Evolutionary conservation across 2,888 invertebrate species (phyloP).

Genomic region (Rhorus exstirpatorius): DNA sequence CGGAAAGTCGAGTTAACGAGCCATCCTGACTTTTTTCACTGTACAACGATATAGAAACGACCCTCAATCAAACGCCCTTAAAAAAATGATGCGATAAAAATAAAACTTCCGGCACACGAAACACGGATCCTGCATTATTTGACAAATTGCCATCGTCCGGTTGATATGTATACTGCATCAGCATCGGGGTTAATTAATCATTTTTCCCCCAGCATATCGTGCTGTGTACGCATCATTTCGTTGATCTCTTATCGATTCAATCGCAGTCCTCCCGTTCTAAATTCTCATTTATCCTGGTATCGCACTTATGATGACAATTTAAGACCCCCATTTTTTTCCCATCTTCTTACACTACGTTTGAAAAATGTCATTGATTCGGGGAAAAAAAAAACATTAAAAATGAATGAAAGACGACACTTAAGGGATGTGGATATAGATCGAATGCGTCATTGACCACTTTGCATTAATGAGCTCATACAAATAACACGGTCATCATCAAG

Average conservation of each 20-base stretch:
- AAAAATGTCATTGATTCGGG: conserved; percentile 4
- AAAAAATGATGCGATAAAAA: conserved; percentile 52
- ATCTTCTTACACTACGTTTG: background rate
- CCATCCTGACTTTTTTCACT: conserved; percentile 65
- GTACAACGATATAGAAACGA: background rate
- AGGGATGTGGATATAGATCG: background rate
- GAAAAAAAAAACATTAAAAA: conserved; percentile 5
- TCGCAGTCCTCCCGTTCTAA: background rate
- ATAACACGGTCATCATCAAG: background rate
- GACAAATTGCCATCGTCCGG: conserved; percentile 13
- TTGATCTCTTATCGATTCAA: conserved; percentile 14
- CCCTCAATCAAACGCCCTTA: conserved; percentile 7
- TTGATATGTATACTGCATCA: conserved; percentile 1
- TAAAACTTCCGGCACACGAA: conserved; percentile 8
- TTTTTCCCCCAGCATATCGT: background rate
- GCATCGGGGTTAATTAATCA: conserved; percentile 1
- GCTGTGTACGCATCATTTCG: background rate
- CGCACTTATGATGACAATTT: background rate
- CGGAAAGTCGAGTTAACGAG: conserved; percentile 71
- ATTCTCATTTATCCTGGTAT: conserved; percentile 1
- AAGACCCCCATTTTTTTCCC: background rate
- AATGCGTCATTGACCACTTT: conserved; percentile 14
- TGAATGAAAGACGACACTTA: background rate
- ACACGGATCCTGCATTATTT: conserved; percentile 1
- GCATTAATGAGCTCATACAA: conserved; percentile 13